Percentiles rank a stretch among this genome's conserved stretches.
Evolutionary conservation across 2,113 vertebrate genomes (phyloP).

Genomic region (Machaerirhynchus nigripectus): DNA sequence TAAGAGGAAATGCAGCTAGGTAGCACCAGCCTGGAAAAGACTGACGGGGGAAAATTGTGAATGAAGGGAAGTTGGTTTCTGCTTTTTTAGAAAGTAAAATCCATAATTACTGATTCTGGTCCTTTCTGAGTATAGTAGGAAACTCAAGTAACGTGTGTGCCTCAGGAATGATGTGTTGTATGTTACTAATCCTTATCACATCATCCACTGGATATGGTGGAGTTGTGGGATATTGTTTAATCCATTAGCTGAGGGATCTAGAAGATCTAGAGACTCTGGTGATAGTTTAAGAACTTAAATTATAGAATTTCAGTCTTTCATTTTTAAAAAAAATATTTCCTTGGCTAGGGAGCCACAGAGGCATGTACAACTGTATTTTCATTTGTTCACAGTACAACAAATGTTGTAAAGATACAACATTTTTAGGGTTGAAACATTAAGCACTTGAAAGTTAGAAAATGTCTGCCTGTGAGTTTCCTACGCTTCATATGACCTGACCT

Average conservation of each 20-base stretch:
- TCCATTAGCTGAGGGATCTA: background rate
- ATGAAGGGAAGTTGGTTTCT: background rate
- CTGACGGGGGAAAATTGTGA: fast-evolving
- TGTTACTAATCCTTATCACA: background rate
- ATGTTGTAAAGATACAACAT: background rate
- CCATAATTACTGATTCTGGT: background rate
- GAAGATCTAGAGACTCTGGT: background rate
- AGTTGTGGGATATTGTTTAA: background rate
- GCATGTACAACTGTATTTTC: background rate
- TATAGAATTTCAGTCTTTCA: background rate
- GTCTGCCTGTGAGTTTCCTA: background rate
- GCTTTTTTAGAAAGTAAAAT: background rate
- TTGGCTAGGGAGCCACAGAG: background rate
- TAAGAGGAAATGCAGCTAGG: background rate
- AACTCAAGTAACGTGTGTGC: fast-evolving
- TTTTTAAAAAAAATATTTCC: background rate
- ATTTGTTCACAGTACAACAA: background rate
- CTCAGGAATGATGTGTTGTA: background rate
- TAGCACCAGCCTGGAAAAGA: background rate
- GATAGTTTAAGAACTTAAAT: background rate
- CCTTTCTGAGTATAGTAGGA: background rate
- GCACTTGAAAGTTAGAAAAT: background rate
- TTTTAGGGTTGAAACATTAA: background rate
- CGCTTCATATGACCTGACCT: background rate
- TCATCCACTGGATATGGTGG: background rate